Base-by-base conservation (phyloP, 92 coral and sea anemone genomes). In the Isaurus tuberculatus region DNA sequence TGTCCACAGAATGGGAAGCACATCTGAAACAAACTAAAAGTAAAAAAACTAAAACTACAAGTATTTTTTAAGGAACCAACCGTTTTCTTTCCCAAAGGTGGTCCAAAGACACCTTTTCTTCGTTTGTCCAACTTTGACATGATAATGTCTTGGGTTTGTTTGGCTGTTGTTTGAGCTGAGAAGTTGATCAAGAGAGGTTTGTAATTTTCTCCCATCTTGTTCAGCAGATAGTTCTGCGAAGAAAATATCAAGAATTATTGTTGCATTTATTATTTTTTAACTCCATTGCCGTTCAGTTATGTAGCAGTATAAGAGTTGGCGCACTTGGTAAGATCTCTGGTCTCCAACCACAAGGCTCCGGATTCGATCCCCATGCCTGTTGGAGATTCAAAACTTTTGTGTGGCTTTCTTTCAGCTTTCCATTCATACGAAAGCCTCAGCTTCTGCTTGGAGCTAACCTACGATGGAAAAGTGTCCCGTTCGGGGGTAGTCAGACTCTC, bases 111-210 rank as follows among this genome's bases (percentile, higher is more conserved):
- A 20, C 99, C 99, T 61, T 97, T 97, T 14, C 99, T 86, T 60
- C 99, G 89, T 79, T 97, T 97, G 92, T 97, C 99, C 66, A 97
- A 79, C 90, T 97, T 97, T n/a, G 99, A 97, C 99, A 97, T 97
- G 84, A 97, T 97, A 51, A 97, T 97, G 80, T 97, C 99, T 79
- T 97, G 99, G 23, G 99, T 97, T 84, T 97, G 99, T 75, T 92
- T 94, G 64, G 99, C 99, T 26, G 98, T 97, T 34, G 99, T 97
- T 66, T 97, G 99, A 20, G 99, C 99, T 48, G 99, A 97, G 92
- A 97, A 97, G 85, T 97, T 97, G 85, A 97, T 94, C 86, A 97
- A 80, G 57, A 94, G 87, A 16, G 99, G 99, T 81, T 94, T 97
- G 98, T 92, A 97, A 23, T 90, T 94, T 63, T 97, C 98, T 10